Conservation (phyloP, 2,113 vertebrate species). For the Casuarius casuarius region DNA sequence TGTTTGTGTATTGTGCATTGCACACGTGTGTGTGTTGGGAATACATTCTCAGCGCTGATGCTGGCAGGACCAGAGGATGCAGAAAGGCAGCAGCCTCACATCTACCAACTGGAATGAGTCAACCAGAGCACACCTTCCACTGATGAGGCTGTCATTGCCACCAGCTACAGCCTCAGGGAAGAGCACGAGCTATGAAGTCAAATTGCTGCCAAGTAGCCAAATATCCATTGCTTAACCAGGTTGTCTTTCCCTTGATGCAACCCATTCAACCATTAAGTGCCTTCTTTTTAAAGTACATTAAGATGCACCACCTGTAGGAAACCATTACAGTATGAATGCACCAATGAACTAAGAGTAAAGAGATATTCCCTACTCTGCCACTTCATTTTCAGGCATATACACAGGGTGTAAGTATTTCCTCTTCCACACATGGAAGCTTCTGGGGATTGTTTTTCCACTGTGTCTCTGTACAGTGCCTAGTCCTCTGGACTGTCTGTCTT, state of each 20-base stretch:
- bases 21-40: too few species aligned
- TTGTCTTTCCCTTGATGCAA: not conserved
- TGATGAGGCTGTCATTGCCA: accelerated
- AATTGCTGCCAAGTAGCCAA: not conserved
- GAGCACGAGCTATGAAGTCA: not conserved
- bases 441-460: not conserved
- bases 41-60: too few species aligned
- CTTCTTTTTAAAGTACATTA: not conserved
- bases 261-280: not conserved
- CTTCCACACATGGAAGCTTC: not conserved
- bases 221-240: not conserved
- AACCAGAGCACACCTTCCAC: not conserved
- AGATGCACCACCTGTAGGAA: not conserved
- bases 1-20: too few species aligned
- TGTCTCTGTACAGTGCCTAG: not conserved
- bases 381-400: not conserved
- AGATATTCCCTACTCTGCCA: not conserved
- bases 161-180: not conserved
- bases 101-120: not conserved
- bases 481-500: not conserved
- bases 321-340: not conserved
- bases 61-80: too few species aligned
- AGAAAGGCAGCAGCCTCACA: too few species aligned
- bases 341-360: not conserved
- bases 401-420: not conserved